A percentile compares a stretch with the other conserved stretches of the same genome.
Evolutionary conservation across 2,888 invertebrate species (phyloP).

Genomic region (Escarpia spicata): DNA sequence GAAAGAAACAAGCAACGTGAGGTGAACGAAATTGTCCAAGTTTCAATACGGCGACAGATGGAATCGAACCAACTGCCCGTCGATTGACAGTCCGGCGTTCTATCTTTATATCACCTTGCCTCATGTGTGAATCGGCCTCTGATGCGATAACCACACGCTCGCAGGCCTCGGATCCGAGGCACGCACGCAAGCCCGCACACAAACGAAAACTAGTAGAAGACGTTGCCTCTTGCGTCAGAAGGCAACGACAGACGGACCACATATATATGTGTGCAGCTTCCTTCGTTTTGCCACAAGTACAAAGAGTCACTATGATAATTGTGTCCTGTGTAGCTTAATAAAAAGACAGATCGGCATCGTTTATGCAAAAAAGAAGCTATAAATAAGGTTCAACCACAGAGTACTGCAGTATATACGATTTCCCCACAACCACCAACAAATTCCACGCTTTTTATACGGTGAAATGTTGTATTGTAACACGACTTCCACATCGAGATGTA

Average conservation of each 20-base stretch:
- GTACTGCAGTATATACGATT: neutral
- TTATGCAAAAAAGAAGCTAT: neutral
- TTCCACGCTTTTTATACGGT: neutral
- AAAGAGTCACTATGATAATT: neutral
- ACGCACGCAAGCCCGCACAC: no score
- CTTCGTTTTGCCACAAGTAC: neutral
- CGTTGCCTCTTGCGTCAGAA: neutral
- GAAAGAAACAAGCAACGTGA: no score
- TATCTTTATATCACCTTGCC: no score
- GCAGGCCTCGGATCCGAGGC: no score
- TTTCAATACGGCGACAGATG: no score
- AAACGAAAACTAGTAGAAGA: no score
- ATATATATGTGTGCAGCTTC: neutral
- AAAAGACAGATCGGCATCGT: neutral
- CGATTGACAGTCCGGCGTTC: no score
- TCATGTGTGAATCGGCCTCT: neutral
- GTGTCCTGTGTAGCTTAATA: neutral
- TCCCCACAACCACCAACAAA: neutral
- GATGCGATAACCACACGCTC: neutral
- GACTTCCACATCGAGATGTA: neutral
- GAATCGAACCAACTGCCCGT: no score
- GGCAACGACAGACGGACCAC: neutral
- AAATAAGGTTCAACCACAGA: neutral
- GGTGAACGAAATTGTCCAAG: no score
- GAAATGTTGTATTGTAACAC: neutral